Evolutionary conservation across 2,113 vertebrate species (phyloP).

Genomic region (Apodemus speciosus): DNA sequence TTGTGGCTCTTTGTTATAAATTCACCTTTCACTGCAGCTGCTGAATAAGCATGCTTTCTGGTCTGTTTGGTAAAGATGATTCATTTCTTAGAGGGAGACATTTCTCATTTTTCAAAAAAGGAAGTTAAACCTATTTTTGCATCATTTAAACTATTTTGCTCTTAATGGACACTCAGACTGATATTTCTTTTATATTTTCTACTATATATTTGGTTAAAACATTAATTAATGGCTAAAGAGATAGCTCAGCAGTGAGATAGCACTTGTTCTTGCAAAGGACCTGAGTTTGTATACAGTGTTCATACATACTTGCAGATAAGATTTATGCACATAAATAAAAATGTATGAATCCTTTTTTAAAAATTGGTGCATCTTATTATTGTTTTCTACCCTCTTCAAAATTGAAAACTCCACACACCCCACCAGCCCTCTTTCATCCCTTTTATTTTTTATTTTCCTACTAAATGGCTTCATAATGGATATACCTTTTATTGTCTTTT

Average conservation of each 20-base stretch:
- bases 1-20: constrained; percentile 48
- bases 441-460: not conserved
- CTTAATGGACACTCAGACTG: not conserved
- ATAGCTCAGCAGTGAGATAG: not conserved
- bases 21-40: constrained; percentile 13
- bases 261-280: not conserved
- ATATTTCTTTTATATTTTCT: not conserved
- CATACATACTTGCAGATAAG: not conserved
- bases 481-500: not conserved
- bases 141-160: constrained; percentile 4
- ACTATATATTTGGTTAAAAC: constrained; percentile 15
- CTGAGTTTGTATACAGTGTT: not conserved
- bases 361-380: not conserved
- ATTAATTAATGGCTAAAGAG: not conserved
- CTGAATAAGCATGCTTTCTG: constrained; percentile 56
- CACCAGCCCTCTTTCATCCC: not conserved
- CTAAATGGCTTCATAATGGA: not conserved
- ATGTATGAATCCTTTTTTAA: not conserved
- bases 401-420: not conserved
- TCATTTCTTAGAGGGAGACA: constrained; percentile 46
- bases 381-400: not conserved
- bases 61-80: constrained; percentile 56
- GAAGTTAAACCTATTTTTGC: not conserved
- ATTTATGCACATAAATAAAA: not conserved
- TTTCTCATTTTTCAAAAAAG: constrained; percentile 34